Percentiles rank a stretch among this genome's conserved stretches.
Evolutionary conservation across 2,797 vertebrate species (phyloP).

Genomic region (Uromys caudimaculatus): DNA sequence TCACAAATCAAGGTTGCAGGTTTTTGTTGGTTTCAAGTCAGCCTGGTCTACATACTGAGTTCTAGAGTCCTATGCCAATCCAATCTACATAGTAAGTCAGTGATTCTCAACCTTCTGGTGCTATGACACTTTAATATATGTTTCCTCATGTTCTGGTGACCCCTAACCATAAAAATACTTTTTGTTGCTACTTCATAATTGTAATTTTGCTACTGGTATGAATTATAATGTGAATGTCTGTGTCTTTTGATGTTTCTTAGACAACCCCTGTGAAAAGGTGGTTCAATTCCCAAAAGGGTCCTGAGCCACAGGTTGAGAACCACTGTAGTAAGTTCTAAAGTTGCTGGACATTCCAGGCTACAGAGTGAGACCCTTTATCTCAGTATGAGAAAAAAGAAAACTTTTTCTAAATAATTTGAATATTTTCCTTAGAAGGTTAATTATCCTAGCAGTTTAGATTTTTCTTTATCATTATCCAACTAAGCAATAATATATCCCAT

Average conservation of each 20-base stretch:
- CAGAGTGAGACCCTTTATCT: not conserved
- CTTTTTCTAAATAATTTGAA: slow-evolving; percentile 75
- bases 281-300: not conserved
- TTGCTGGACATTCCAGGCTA: not conserved
- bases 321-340: not conserved
- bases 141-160: not conserved
- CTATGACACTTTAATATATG: not conserved
- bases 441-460: slow-evolving; percentile 74
- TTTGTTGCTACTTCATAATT: not conserved
- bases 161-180: not conserved
- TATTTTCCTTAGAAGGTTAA: slow-evolving; percentile 72
- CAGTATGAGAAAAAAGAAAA: no score
- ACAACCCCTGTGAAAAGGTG: not conserved
- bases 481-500: not conserved
- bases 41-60: not conserved
- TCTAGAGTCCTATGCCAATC: not conserved
- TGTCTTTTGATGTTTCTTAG: not conserved
- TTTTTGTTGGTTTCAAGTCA: not conserved
- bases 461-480: not conserved
- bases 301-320: not conserved
- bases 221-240: not conserved
- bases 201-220: not conserved
- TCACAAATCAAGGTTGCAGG: not conserved
- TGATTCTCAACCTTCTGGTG: not conserved
- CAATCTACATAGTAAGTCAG: not conserved